Conservation (phyloP, 1,140 invertebrate species). For the Lucilia cuprina region DNA sequence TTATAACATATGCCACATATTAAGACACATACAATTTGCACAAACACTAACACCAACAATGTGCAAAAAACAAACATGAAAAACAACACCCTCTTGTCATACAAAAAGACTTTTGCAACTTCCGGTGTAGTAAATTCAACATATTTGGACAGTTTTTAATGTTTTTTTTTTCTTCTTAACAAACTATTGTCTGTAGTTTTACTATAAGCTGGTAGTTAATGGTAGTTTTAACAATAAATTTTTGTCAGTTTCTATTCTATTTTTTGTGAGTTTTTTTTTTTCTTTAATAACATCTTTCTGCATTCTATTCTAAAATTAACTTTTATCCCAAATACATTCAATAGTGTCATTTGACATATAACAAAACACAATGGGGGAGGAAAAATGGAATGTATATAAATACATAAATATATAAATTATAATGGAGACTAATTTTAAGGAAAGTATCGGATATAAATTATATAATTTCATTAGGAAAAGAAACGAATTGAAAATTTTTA, state of each 20-base stretch:
- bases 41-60: neutral
- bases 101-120: constrained; percentile 16
- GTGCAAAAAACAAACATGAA: neutral
- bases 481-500: too few species aligned
- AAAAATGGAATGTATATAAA: too few species aligned
- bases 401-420: too few species aligned
- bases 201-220: neutral
- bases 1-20: constrained; percentile 27
- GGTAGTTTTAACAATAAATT: neutral
- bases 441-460: too few species aligned
- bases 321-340: neutral
- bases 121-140: constrained; percentile 3
- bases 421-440: too few species aligned
- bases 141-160: neutral
- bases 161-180: neutral
- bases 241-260: neutral
- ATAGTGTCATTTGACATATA: neutral
- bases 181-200: neutral
- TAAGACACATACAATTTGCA: neutral
- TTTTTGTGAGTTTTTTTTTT: neutral
- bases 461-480: too few species aligned
- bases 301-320: neutral
- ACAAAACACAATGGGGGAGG: neutral
- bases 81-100: neutral
- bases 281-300: neutral